Conservation (phyloP, 2,797 vertebrate species). For the Vipera ursinii region DNA sequence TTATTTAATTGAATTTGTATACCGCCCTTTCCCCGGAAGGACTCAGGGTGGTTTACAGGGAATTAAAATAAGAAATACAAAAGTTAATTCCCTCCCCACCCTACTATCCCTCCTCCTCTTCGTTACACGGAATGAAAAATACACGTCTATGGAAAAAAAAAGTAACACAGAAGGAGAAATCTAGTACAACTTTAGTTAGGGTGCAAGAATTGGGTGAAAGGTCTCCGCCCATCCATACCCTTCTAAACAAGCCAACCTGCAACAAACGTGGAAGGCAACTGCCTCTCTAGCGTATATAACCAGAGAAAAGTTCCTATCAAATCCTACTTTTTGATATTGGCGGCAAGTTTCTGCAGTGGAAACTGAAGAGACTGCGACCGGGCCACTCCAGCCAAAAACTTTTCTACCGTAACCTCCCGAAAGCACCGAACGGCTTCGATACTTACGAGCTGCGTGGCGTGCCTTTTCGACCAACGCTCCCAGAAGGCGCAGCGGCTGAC, state of each 20-base stretch:
- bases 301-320: neutral
- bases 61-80: too few relatives aligned
- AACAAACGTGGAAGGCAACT: neutral
- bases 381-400: too few relatives aligned
- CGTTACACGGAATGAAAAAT: neutral
- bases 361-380: too few relatives aligned
- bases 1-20: too few relatives aligned
- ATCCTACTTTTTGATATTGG: neutral
- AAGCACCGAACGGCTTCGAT: neutral
- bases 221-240: neutral
- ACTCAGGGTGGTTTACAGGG: too few relatives aligned
- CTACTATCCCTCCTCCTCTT: too few relatives aligned
- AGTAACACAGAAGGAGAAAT: neutral
- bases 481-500: conserved; percentile 51
- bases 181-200: neutral
- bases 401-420: too few relatives aligned
- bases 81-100: too few relatives aligned
- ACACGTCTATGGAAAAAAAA: too few relatives aligned
- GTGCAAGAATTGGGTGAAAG: neutral
- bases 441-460: conserved; percentile 63
- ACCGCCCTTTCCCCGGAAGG: too few relatives aligned
- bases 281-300: neutral
- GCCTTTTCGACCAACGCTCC: conserved; percentile 60
- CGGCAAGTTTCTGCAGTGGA: neutral
- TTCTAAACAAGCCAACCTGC: neutral